Conservation (phyloP, 2,113 vertebrate species). For the Archilochus colubris region DNA sequence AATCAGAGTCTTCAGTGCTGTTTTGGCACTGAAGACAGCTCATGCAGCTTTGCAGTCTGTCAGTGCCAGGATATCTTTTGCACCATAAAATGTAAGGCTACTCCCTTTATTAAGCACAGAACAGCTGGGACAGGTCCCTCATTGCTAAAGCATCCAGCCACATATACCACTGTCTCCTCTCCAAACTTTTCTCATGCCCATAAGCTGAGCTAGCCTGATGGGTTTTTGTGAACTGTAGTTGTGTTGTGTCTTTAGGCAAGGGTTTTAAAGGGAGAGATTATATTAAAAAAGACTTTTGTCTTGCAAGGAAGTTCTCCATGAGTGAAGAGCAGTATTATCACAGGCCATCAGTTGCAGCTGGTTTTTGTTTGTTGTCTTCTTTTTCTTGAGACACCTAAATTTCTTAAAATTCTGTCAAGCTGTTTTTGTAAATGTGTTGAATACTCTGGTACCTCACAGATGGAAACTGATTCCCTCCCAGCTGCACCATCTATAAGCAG, state of each 20-base stretch:
- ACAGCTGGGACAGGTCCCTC: constrained; percentile 33
- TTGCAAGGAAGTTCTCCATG: neutral
- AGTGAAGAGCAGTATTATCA: neutral
- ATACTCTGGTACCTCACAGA: neutral
- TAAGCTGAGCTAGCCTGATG: neutral
- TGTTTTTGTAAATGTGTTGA: neutral
- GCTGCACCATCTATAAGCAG: constrained; percentile 20
- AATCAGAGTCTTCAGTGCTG: neutral
- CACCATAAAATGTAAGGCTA: neutral
- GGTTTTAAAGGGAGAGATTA: neutral
- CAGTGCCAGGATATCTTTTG: constrained; percentile 20
- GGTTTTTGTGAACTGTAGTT: neutral
- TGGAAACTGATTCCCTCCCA: constrained; percentile 9
- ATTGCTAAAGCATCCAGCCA: constrained; percentile 3
- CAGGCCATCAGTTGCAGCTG: neutral
- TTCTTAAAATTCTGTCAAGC: neutral
- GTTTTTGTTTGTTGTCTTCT: neutral
- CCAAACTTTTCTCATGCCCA: neutral
- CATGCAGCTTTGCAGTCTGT: neutral
- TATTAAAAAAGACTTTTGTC: neutral
- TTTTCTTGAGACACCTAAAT: neutral
- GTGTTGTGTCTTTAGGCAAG: neutral
- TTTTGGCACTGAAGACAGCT: neutral
- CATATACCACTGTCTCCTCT: neutral
- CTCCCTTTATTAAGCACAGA: constrained; percentile 18